phyloP scores from a whole-genome alignment of 2,113 vertebrate species.

The Cacatua alba region DNA sequence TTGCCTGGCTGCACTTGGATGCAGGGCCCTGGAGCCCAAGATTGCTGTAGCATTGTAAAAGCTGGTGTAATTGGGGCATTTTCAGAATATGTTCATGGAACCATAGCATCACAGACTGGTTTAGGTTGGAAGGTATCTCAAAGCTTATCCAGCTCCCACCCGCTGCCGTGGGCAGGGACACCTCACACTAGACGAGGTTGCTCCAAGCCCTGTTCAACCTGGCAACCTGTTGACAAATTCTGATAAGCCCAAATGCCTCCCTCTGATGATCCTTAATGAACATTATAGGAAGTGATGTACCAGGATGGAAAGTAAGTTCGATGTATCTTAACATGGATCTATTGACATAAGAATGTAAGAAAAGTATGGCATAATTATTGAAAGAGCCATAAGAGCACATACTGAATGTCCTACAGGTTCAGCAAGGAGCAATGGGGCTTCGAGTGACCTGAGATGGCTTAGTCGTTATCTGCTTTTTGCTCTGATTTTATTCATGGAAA shows the following conservation, averaged over 20 bases:
- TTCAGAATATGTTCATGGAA: not conserved
- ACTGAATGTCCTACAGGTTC: not conserved
- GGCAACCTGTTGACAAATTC: not conserved
- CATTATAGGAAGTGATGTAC: not conserved
- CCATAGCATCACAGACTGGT: not conserved
- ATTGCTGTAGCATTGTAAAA: not conserved
- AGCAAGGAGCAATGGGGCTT: not conserved
- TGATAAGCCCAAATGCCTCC: not conserved
- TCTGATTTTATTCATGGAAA: slow-evolving; percentile 55
- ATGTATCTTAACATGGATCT: not conserved
- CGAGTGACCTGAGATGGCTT: slow-evolving; percentile 12
- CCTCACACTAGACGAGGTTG: not conserved
- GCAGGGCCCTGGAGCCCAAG: not conserved
- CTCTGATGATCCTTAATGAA: not conserved
- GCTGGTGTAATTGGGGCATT: not conserved
- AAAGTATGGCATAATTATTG: not conserved
- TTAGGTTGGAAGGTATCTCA: not conserved
- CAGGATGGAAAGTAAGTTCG: not conserved
- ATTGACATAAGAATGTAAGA: not conserved
- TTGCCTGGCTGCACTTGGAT: accelerated
- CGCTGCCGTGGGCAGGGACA: not conserved
- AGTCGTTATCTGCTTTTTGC: not conserved
- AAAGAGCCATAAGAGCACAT: not conserved
- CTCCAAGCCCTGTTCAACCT: not conserved
- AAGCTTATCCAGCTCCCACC: not conserved